A percentile compares a stretch with the other conserved stretches of the same genome.
These are phyloP conservation scores for Illadopsis cleaveri DNA, from an alignment of 2,113 vertebrate genomes.

Conservation along the genomic window DNA sequence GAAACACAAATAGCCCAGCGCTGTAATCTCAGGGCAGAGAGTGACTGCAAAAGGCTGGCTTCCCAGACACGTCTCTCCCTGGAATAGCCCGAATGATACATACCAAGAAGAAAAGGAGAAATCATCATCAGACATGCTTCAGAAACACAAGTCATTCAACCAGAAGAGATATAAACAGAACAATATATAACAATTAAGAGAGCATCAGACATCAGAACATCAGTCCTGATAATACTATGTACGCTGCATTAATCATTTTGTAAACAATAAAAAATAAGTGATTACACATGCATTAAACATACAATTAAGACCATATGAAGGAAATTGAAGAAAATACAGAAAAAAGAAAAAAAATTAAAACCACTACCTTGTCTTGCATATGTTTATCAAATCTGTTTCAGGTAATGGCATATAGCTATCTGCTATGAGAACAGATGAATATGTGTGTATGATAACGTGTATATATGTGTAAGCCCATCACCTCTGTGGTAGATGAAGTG, in stretches of 20 bases:
- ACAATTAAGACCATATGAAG: background rate
- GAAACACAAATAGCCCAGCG: constrained; percentile 58
- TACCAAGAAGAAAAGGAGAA: background rate
- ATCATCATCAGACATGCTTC: background rate
- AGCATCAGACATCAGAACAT: background rate
- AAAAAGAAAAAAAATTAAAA: accelerated
- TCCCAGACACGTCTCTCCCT: background rate
- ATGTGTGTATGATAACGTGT: background rate
- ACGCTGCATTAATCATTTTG: background rate
- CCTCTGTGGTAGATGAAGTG: background rate
- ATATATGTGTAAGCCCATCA: background rate
- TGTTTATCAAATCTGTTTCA: background rate
- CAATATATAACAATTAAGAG: background rate
- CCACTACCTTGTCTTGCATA: background rate
- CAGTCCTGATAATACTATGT: background rate
- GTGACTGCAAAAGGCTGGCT: constrained; percentile 23
- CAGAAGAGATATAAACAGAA: background rate
- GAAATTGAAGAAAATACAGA: background rate
- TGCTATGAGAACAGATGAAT: background rate
- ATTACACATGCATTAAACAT: background rate
- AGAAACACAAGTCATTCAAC: background rate
- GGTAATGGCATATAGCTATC: background rate
- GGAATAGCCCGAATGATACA: background rate
- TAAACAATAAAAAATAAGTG: background rate
- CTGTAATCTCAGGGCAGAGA: constrained; percentile 53